phyloP scores from a whole-genome alignment of 2,888 invertebrate genomes.

The Acronicta alni region DNA sequence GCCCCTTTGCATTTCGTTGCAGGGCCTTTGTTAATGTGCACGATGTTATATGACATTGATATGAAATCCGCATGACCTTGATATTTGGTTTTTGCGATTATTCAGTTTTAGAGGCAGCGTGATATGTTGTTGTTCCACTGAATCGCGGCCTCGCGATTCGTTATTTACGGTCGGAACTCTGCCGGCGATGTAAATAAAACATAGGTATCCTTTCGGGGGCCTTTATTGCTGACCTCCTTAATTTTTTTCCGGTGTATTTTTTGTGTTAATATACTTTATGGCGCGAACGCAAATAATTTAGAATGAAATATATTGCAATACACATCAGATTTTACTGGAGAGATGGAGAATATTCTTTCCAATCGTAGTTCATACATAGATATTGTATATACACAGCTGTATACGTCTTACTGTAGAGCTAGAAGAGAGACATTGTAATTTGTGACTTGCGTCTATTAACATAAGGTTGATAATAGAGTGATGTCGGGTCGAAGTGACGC shows the following conservation, averaged over 20 bases:
- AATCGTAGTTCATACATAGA: constrained; percentile 67
- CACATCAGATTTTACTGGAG: constrained; percentile 38
- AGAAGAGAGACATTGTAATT: constrained; percentile 64
- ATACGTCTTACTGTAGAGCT: constrained; percentile 70
- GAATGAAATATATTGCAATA: constrained; percentile 30
- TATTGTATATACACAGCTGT: constrained; percentile 77
- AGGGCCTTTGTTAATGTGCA: constrained; percentile 89
- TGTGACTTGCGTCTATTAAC: constrained; percentile 60
- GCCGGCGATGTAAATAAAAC: constrained; percentile 88
- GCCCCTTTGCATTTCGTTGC: constrained; percentile 89
- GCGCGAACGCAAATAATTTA: constrained; percentile 49
- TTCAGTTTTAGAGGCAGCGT: constrained; percentile 80
- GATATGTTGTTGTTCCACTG: constrained; percentile 82
- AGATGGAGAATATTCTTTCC: constrained; percentile 56
- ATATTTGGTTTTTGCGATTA: constrained; percentile 87
- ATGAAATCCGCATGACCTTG: constrained; percentile 89
- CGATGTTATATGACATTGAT: constrained; percentile 88
- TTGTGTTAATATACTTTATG: constrained; percentile 54
- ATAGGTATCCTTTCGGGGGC: constrained; percentile 73
- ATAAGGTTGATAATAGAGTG: constrained; percentile 72
- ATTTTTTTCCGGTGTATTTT: constrained; percentile 66
- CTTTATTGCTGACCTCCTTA: constrained; percentile 81
- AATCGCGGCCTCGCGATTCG: constrained; percentile 76
- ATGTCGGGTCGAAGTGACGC: constrained; percentile 64
- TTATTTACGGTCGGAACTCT: constrained; percentile 76